Base-by-base conservation (phyloP, 2,797 vertebrate genomes). In the Dermochelys coriacea region DNA sequence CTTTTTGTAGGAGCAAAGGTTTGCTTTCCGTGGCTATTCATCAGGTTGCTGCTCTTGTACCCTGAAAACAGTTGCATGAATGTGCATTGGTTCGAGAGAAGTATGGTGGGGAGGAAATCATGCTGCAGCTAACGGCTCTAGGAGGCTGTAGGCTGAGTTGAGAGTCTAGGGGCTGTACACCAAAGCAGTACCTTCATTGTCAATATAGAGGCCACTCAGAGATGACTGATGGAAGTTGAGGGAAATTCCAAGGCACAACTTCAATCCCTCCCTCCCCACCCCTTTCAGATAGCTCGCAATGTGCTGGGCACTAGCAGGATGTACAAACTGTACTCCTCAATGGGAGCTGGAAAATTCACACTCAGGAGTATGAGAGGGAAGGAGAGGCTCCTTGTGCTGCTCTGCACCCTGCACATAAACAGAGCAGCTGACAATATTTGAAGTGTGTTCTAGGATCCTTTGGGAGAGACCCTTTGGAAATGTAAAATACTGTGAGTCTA, bases 201-300 rank as follows among this genome's bases (percentile, higher is more conserved):
- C 74, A 19, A 57, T 57, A 27, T 0, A 84, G 78, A 88, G 88
- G 45, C 4, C 51, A 37, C 64, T 79, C 11, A 27, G 19, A 94
- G 6, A 0, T 10, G 0, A 0, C 8, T 23, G 3, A 2, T 37
- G 1, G 54, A 29, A 93, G 78, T 1, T 8, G 47, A 27, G 54
- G 50, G 89, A 84, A 41, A 85, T 16, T 68, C 34, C 51, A 85
- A 64, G 41, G 5, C 18, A 9, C 9, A 55, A 3, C 21, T 29
- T 9, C 16, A 59, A 5, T 4, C 7, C 41, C 29, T 37, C 51
- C 0, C 0, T 47, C 31, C 11, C 19, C 86, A 52, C 8, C n/a
- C 8, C 47, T 57, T 79, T 91, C 18, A 31, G 68, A 82, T 19
- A 6, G 49, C 29, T 82, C 29, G 27, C 4, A 41, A 3, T 50